These are phyloP conservation scores for Mycalesis mineus DNA, from an alignment of 2,888 invertebrate species.

Conservation along the genomic window DNA sequence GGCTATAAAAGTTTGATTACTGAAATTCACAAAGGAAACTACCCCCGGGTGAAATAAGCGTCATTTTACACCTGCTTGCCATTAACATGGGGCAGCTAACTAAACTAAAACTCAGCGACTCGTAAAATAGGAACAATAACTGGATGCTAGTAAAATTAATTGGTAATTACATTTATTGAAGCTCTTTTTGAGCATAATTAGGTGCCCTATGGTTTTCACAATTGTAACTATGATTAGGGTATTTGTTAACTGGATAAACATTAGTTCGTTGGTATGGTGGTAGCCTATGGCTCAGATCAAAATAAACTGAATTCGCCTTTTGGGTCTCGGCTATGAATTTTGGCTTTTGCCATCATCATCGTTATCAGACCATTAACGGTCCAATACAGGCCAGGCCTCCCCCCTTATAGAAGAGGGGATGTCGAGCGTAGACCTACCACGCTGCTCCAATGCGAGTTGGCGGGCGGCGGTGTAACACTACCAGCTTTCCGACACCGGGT, in stretches of 20 bases:
- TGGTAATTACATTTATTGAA: conserved; percentile 20
- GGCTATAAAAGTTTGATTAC: conserved; percentile 25
- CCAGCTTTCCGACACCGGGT: no score
- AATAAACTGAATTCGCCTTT: no score
- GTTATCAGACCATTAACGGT: no score
- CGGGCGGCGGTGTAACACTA: no score
- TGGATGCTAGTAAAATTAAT: conserved; percentile 22
- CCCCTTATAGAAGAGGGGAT: no score
- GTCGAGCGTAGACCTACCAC: no score
- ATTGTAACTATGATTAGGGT: conserved; percentile 6
- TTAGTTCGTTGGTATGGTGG: no score
- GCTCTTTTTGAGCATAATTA: conserved; percentile 14
- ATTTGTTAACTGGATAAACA: background rate
- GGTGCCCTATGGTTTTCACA: conserved; percentile 12
- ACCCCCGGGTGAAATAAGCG: conserved; percentile 15
- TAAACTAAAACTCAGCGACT: conserved; percentile 18
- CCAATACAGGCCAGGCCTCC: no score
- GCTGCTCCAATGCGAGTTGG: no score
- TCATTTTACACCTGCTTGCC: conserved; percentile 25
- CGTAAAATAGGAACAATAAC: conserved; percentile 19
- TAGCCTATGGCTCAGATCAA: no score
- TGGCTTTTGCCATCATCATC: no score
- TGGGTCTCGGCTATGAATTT: no score
- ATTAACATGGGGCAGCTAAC: conserved; percentile 24
- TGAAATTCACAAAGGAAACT: conserved; percentile 23